Evolutionary conservation across 64 coral and sea anemone species (phyloP), one percentile per base, ranked within the genome.

Genomic region (Actinia tenebrosa): DNA sequence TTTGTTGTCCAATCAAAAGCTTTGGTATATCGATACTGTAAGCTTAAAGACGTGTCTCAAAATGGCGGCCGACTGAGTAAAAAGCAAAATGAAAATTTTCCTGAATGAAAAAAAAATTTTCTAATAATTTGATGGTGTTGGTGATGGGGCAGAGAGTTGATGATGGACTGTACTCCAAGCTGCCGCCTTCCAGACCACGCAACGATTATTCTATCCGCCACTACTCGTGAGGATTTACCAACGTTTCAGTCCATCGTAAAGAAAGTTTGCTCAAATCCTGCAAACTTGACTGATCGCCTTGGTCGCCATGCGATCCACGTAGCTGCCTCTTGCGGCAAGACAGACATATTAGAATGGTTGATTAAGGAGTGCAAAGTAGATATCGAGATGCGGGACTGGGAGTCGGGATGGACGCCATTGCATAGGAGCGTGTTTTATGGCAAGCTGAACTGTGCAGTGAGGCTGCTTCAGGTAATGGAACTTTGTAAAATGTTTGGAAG

Each of bases 291-390:
- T 22, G 97, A 99, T 87, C 55, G 50, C 18, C 87, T 58, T 61
- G 97, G 97, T 59, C 82, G 97, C 16, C 89, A 82, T 77, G 88
- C 89, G 8, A 72, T 99, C 23, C 97, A 99, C 45, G 82, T 99
- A 64, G 97, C 93, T 61, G 93, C 93, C 16, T 95, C 97, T 42
- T 93, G 97, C 58, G 93, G 93, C 20, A 95, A 90, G 88, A 80
- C 87, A 16, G 93, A 99, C 75, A 89, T 99, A 63, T 44, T 99
- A 53, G 90, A 99, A 83, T 99, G 97, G 97, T 56, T 99, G 19
- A 82, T 95, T 22, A 88, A 88, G 44, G 93, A 99, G 62, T 66
- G 85, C 15, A 46, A n/a, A 18, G 64, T 95, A 43, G 88, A 95
- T 44, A 17, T 99, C 25, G 77, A 56, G 2, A 25, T 64, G 0